Percentiles rank a stretch among this genome's conserved stretches.
Conservation (phyloP, 2,888 invertebrate genomes). For the Acrocyrtus sp. region DNA sequence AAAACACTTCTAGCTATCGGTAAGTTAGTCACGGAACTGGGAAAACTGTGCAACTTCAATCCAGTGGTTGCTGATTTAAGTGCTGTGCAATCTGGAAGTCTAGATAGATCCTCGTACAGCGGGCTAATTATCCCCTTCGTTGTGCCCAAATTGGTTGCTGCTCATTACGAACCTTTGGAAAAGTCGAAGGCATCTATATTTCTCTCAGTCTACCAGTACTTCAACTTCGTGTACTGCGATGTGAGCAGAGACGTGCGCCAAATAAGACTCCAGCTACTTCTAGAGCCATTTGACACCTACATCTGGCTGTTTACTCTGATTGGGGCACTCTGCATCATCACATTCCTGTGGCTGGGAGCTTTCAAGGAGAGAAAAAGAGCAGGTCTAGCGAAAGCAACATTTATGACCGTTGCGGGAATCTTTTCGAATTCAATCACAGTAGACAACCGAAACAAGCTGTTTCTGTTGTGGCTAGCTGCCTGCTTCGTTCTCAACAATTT, state of each 20-base stretch:
- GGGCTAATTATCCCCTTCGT: conserved; percentile 28
- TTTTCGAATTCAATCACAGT: conserved; percentile 11
- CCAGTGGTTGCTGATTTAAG: conserved; percentile 16
- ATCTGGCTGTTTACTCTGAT: conserved; percentile 5
- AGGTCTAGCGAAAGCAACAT: background rate
- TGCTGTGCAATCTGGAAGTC: conserved; percentile 10
- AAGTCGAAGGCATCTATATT: conserved; percentile 10
- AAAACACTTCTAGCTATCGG: conserved; percentile 28
- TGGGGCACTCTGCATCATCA: background rate
- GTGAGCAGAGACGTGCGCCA: conserved; percentile 2
- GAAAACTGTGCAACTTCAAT: conserved; percentile 21
- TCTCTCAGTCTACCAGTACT: conserved; percentile 20
- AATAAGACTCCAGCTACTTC: background rate
- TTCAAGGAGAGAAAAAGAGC: background rate
- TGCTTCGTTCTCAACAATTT: conserved; percentile 28
- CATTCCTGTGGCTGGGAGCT: background rate
- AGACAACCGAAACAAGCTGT: conserved; percentile 9
- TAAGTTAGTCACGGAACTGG: conserved; percentile 33
- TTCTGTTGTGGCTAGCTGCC: conserved; percentile 15
- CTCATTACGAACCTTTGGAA: conserved; percentile 13
- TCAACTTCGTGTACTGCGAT: conserved; percentile 42
- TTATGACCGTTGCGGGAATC: conserved; percentile 19
- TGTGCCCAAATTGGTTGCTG: conserved; percentile 25
- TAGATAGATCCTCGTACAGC: background rate
- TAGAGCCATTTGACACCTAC: conserved; percentile 14